These are phyloP conservation scores for Vanessa cardui DNA, from an alignment of 2,888 invertebrate genomes.

Conservation along the genomic window DNA sequence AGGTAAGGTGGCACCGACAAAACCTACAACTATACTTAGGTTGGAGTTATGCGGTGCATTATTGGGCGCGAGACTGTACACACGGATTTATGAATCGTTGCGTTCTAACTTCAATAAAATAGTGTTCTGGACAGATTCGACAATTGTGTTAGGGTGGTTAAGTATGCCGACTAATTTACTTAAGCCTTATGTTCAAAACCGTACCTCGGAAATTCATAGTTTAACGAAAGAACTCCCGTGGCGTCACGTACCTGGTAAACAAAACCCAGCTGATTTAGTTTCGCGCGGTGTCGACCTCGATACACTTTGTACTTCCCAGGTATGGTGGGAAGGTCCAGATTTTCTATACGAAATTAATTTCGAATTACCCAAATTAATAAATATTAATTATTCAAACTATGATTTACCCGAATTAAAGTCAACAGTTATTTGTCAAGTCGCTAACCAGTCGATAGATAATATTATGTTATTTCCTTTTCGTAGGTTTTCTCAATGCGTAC, in stretches of 20 bases:
- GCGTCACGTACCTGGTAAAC: not conserved
- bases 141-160: no score
- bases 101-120: no score
- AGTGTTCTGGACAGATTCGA: no score
- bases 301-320: not conserved
- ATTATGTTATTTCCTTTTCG: slow-evolving; percentile 9
- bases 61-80: no score
- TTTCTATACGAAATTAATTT: not conserved
- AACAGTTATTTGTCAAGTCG: slow-evolving; percentile 3
- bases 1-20: no score
- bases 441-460: slow-evolving; percentile 11
- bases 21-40: not conserved
- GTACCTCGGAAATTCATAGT: not conserved
- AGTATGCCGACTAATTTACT: slow-evolving; percentile 1
- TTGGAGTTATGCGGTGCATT: no score
- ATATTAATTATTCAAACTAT: no score
- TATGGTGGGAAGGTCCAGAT: slow-evolving; percentile 2
- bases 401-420: slow-evolving; percentile 9
- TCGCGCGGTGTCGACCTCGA: not conserved
- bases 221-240: not conserved
- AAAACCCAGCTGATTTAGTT: slow-evolving; percentile 7
- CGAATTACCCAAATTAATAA: no score
- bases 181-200: not conserved
- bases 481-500: slow-evolving; percentile 7
- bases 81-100: no score